These are phyloP conservation scores for Prunella himalayana DNA, from an alignment of 2,113 vertebrate genomes.

Conservation along the genomic window DNA sequence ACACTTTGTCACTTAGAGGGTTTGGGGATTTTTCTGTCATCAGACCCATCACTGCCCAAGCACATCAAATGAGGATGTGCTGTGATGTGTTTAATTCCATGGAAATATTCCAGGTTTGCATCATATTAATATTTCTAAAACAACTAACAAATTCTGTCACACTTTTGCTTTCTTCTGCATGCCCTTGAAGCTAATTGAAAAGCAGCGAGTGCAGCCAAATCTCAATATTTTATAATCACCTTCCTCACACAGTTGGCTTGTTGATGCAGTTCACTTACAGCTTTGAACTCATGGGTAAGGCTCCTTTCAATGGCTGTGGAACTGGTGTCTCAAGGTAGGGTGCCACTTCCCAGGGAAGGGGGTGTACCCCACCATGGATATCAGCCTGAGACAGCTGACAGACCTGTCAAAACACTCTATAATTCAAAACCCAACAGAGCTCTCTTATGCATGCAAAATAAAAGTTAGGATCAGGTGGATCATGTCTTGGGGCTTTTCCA, in stretches of 20 bases:
- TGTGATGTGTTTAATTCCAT: constrained; percentile 4
- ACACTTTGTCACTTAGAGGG: not conserved
- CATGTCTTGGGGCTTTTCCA: constrained; percentile 1
- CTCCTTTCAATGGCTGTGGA: not conserved
- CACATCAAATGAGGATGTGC: not conserved
- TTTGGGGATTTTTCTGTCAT: not conserved
- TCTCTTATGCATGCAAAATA: constrained; percentile 22
- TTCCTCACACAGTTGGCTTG: constrained; percentile 4
- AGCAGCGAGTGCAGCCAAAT: constrained; percentile 8
- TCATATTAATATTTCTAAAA: constrained; percentile 13
- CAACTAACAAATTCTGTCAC: constrained; percentile 42
- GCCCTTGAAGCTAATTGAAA: constrained; percentile 64
- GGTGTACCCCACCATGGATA: not conserved
- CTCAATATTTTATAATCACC: constrained; percentile 18
- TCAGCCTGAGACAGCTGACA: not conserved
- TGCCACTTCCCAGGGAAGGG: not conserved
- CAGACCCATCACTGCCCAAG: not conserved
- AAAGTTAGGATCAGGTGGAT: not conserved
- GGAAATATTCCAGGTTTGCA: not conserved
- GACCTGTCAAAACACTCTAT: not conserved
- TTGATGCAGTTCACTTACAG: not conserved
- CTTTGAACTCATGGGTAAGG: not conserved
- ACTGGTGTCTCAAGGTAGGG: not conserved
- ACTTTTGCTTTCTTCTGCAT: not conserved
- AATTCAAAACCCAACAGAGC: not conserved